phyloP scores from a whole-genome alignment of 2,113 vertebrate species.

The Sinocyclocheilus anophthalmus region DNA sequence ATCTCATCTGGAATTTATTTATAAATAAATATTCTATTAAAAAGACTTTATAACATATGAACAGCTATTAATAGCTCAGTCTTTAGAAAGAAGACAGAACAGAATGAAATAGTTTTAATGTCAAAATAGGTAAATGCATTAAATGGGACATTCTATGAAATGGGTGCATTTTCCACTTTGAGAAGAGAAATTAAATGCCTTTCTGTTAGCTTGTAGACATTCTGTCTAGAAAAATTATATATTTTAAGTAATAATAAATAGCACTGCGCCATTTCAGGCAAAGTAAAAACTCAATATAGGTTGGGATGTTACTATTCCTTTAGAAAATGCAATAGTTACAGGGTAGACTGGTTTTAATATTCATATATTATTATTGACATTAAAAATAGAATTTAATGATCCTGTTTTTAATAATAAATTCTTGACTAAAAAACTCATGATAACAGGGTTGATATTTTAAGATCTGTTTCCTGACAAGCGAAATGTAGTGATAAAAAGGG shows the following conservation, averaged over 20 bases:
- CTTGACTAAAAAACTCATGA: not conserved
- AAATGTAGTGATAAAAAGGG: not conserved
- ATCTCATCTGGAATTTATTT: not conserved
- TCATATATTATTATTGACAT: not conserved
- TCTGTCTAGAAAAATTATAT: not conserved
- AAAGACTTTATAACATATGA: not conserved
- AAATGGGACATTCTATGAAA: not conserved
- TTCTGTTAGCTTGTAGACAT: not conserved
- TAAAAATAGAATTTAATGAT: not conserved
- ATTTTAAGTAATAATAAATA: not conserved
- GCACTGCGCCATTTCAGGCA: not conserved
- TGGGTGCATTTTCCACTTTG: not conserved
- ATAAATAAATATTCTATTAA: not conserved
- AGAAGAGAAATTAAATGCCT: not conserved
- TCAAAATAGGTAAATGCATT: not conserved
- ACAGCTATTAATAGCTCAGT: not conserved
- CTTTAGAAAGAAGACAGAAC: not conserved
- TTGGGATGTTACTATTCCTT: not conserved
- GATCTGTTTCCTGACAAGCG: not conserved
- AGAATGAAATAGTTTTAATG: not conserved
- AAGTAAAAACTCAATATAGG: not conserved
- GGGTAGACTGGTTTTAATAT: not conserved
- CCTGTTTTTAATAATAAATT: not conserved
- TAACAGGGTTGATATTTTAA: not conserved
- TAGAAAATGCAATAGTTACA: not conserved